Base-by-base conservation (phyloP, 2,797 vertebrate species). In the Acrossocheilus fasciatus region DNA sequence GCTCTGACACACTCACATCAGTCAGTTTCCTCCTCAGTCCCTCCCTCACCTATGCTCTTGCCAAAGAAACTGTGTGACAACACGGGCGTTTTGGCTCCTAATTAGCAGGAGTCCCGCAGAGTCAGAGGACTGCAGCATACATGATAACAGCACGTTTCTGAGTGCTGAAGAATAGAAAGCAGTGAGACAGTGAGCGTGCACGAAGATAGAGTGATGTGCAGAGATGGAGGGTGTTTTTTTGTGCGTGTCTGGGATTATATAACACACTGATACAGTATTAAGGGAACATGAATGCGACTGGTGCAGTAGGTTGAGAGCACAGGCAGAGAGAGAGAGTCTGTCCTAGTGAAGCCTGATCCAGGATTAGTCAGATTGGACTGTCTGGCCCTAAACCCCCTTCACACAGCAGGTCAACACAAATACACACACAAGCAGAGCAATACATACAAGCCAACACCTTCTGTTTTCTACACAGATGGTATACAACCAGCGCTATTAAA, bases 331-430 rank as follows among this genome's bases (percentile, higher is more conserved):
- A 52, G 72, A 75, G 85, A 59, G 11, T 41, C 59, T 76, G 83
- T 66, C 78, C 57, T 54, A 43, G 36, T 86, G 84, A 76, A 83
- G 82, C 86, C 76, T 90, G 84, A 90, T 87, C 89, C 66, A 70
- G 87, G 90, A 90, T 91, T 89, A 90, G 90, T 72, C 82, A 70
- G 88, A 88, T 26, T 81, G 87, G 85, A 81, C 75, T 68, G 72
- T 84, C 82, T 87, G 85, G 82, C 83, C 82, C 30, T 84, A 84
- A 82, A 87, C 72, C 81, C 77, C 84, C 69, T 87, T 70, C 11
- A 50, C 43, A 78, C 54, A 89, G 73, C 76, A 84, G 83, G 59
- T 80, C 64, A 85, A 83, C 69, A 84, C 2, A n/a, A 4, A 73
- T 1, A 54, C 20, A 52, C 68, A 41, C 76, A 66, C 41, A 52